Base-by-base conservation (phyloP, 2,797 vertebrate genomes). In the Micrastur ruficollis region DNA sequence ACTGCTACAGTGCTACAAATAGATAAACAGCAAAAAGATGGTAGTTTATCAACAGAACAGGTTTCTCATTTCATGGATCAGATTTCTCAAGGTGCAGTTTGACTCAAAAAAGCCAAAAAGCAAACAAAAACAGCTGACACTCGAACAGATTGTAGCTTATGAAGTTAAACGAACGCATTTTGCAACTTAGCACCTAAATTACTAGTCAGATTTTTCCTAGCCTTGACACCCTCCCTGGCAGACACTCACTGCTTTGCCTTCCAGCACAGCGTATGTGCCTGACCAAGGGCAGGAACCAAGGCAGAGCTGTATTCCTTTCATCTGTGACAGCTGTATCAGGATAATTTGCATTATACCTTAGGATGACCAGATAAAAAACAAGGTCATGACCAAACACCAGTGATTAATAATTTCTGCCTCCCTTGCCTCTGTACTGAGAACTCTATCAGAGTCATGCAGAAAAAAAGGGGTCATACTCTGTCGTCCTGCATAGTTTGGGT, bases 211-310 rank as follows among this genome's bases (percentile, higher is more conserved):
- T 26, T 79, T 49, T 53, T 56, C 38, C 34, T 27, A 10, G 29
- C 34, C 32, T 34, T 50, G 40, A 38, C 26, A 26, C 17, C 42
- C 32, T 88, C 46, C 36, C 29, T n/a, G 63, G 34, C 47, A 92
- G 80, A 32, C 13, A n/a, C 20, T 4, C 2, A n/a, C 20, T 4
- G 2, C 67, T 93, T n/a, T 76, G 42, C 61, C 14, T 85, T 75
- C 26, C 47, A 50, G 46, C 0, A 0, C 8, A 29, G 46, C 5
- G 1, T 1, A 27, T 0, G 4, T 27, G 25, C 20, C 42, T 19
- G 12, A n/a, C 34, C 75, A 55, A 80, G 61, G 42, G 55, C 49
- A 81, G 65, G 25, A 81, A 17, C 0, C 1, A 12, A 63, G 47
- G 49, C 9, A 6, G 59, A 70, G 36, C 26, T 52, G 40, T 14